Conservation (phyloP, 1,140 invertebrate species). For the Aphaenogaster rudis region DNA sequence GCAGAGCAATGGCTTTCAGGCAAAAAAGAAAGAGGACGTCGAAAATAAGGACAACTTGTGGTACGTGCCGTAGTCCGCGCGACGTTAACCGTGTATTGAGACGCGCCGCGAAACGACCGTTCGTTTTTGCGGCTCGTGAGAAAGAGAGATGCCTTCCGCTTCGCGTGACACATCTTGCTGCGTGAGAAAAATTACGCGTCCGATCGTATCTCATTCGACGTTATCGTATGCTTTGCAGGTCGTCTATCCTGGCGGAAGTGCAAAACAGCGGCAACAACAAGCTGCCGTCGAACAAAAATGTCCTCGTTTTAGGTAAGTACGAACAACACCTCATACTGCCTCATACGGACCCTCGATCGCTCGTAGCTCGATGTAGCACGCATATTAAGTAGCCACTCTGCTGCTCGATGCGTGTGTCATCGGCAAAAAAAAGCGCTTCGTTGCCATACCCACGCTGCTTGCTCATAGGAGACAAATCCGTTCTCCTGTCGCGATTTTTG, state of each 20-base stretch:
- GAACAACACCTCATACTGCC: neutral
- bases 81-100: neutral
- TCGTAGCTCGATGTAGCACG: constrained; percentile 1
- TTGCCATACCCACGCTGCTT: neutral
- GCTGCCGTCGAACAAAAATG: constrained; percentile 96
- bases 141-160: constrained; percentile 11
- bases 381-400: constrained; percentile 37
- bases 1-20: constrained; percentile 88
- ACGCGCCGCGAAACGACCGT: neutral
- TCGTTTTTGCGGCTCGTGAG: neutral
- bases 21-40: constrained; percentile 89
- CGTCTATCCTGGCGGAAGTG: constrained; percentile 96
- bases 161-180: constrained; percentile 26
- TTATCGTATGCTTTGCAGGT: constrained; percentile 89
- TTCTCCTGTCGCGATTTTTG: neutral
- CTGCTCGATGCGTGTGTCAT: constrained; percentile 29
- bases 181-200: constrained; percentile 40
- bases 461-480: neutral
- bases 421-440: neutral
- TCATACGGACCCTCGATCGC: neutral
- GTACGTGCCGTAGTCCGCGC: constrained; percentile 83
- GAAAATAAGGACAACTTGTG: constrained; percentile 90
- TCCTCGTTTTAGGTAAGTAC: constrained; percentile 94
- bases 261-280: constrained; percentile 97
- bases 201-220: neutral